These are phyloP conservation scores for Apocheima hispidaria DNA, from an alignment of 2,888 invertebrate species.

Conservation along the genomic window DNA sequence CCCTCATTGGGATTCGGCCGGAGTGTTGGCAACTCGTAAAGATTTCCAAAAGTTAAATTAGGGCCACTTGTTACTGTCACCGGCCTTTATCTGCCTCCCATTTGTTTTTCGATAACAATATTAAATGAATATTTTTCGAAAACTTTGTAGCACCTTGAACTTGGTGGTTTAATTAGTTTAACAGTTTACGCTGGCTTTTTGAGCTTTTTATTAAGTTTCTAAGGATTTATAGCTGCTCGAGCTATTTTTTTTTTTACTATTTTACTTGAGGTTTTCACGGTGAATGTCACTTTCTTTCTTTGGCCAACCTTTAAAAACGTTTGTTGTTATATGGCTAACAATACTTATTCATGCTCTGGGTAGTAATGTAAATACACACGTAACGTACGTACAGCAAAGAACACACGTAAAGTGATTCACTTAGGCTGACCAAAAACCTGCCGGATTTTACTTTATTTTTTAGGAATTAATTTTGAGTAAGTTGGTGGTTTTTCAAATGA, in stretches of 20 bases:
- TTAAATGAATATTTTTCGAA: slow-evolving; percentile 51
- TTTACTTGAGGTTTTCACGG: not conserved
- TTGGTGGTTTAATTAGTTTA: slow-evolving; percentile 31
- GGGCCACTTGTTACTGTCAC: slow-evolving; percentile 69
- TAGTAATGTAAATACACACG: too few relatives aligned
- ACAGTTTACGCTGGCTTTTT: slow-evolving; percentile 11
- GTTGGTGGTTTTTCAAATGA: too few relatives aligned
- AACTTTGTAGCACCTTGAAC: slow-evolving; percentile 33
- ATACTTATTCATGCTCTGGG: too few relatives aligned
- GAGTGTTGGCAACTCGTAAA: slow-evolving; percentile 62
- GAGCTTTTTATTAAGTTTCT: slow-evolving; percentile 15
- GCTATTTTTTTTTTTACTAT: not conserved
- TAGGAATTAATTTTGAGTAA: too few relatives aligned
- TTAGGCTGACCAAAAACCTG: too few relatives aligned
- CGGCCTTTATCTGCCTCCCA: slow-evolving; percentile 58
- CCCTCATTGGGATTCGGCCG: slow-evolving; percentile 58
- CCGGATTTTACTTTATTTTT: too few relatives aligned
- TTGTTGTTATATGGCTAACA: too few relatives aligned
- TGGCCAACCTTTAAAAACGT: too few relatives aligned
- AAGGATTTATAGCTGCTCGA: not conserved
- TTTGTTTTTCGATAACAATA: slow-evolving; percentile 65
- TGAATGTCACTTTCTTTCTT: too few relatives aligned
- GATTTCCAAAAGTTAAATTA: slow-evolving; percentile 74
- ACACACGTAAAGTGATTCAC: too few relatives aligned
- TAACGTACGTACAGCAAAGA: too few relatives aligned